A percentile compares a stretch with the other conserved stretches of the same genome.
These are phyloP conservation scores for Noctua comes DNA, from an alignment of 2,888 invertebrate genomes.

Conservation along the genomic window DNA sequence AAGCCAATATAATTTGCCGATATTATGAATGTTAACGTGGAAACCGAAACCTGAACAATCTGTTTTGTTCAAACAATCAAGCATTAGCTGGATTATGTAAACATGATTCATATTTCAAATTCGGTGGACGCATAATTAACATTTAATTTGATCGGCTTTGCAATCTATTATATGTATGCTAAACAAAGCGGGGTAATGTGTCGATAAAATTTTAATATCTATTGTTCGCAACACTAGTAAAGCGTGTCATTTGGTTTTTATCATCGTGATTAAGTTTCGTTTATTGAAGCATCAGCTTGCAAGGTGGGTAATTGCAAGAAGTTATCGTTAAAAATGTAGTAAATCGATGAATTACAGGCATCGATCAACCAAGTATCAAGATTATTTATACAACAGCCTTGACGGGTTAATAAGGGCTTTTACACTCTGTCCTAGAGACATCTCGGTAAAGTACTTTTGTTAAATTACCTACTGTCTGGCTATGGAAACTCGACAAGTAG, in stretches of 20 bases:
- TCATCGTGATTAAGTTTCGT: slow-evolving; percentile 75
- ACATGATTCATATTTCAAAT: slow-evolving; percentile 57
- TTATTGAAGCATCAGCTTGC: slow-evolving; percentile 77
- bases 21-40: slow-evolving; percentile 23
- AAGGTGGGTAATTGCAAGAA: slow-evolving; percentile 70
- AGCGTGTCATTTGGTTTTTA: slow-evolving; percentile 80
- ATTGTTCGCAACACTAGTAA: slow-evolving; percentile 71
- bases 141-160: slow-evolving; percentile 54
- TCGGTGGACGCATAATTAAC: slow-evolving; percentile 48
- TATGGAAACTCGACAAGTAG: neutral
- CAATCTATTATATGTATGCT: slow-evolving; percentile 47
- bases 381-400: slow-evolving; percentile 38
- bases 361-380: slow-evolving; percentile 35
- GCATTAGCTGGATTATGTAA: slow-evolving; percentile 50
- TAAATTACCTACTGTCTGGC: neutral
- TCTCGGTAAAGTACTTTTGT: neutral
- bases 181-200: slow-evolving; percentile 50
- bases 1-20: slow-evolving; percentile 23
- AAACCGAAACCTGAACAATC: slow-evolving; percentile 36
- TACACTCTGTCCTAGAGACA: neutral
- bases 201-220: slow-evolving; percentile 69
- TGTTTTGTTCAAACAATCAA: slow-evolving; percentile 50
- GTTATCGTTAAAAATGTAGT: slow-evolving; percentile 61
- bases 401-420: slow-evolving; percentile 23
- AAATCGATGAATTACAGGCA: slow-evolving; percentile 40